Conservation (phyloP, 2,797 vertebrate genomes). For the Pangasius krempfi region DNA sequence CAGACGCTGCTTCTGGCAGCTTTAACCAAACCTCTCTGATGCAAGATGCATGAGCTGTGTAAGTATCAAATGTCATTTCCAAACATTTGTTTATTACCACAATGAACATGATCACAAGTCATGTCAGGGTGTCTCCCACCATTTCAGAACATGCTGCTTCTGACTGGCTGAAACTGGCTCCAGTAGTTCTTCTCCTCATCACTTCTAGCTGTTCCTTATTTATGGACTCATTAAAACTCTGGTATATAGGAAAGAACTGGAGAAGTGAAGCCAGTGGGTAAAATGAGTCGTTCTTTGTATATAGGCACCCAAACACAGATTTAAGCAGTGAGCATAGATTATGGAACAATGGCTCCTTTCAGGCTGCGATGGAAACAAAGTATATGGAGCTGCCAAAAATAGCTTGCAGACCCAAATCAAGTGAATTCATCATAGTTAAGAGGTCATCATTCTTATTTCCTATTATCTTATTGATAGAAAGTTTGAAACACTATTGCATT, state of each 20-base stretch:
- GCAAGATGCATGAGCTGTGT: not conserved
- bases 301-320: conserved; percentile 1
- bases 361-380: not conserved
- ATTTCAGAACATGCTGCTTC: not conserved
- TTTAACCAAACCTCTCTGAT: no score
- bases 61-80: not conserved
- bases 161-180: not conserved
- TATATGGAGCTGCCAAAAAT: not conserved
- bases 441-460: not conserved
- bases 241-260: not conserved
- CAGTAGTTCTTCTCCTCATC: not conserved
- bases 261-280: not conserved
- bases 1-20: not conserved
- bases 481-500: not conserved
- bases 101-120: not conserved
- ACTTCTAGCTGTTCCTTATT: conserved; percentile 7
- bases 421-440: not conserved
- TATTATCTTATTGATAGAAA: not conserved
- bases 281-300: not conserved
- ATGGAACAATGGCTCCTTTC: not conserved
- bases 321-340: not conserved
- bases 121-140: not conserved
- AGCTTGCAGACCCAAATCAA: not conserved
- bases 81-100: not conserved
- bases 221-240: not conserved